Conservation (phyloP, 2,797 vertebrate genomes). For the Rhabdophis nuchalis region DNA sequence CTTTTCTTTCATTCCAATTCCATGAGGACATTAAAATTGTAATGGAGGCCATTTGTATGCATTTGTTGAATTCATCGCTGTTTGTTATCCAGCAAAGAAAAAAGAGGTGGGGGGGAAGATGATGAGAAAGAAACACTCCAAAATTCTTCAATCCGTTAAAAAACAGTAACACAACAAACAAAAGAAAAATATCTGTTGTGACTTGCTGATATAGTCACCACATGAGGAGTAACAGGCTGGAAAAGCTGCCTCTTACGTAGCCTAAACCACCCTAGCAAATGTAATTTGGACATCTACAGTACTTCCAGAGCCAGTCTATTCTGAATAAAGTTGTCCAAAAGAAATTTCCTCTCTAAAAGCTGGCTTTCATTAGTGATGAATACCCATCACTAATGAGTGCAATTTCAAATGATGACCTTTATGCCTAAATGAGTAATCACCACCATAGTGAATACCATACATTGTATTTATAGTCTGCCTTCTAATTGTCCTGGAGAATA, state of each 20-base stretch:
- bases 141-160: conserved; percentile 62
- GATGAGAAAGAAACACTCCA: conserved; percentile 53
- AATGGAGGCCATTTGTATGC: conserved; percentile 75
- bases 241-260: not conserved
- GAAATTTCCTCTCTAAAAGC: not conserved
- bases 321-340: not conserved
- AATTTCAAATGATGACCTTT: not conserved
- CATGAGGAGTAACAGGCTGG: conserved; percentile 25
- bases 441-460: not conserved
- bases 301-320: not conserved
- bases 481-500: not conserved
- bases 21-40: conserved; percentile 74
- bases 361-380: not conserved
- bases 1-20: conserved; percentile 71
- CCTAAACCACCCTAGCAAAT: not conserved
- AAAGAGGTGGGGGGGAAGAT: conserved; percentile 16
- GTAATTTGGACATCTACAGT: not conserved
- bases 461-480: not conserved
- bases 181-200: conserved; percentile 28
- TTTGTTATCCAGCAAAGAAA: conserved; percentile 61
- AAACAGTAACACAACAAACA: conserved; percentile 56
- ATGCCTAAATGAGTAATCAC: not conserved
- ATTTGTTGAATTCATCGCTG: conserved; percentile 72
- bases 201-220: conserved; percentile 39
- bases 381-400: not conserved